Conservation (phyloP, 2,113 vertebrate genomes). For the Cephalopterus ornatus region DNA sequence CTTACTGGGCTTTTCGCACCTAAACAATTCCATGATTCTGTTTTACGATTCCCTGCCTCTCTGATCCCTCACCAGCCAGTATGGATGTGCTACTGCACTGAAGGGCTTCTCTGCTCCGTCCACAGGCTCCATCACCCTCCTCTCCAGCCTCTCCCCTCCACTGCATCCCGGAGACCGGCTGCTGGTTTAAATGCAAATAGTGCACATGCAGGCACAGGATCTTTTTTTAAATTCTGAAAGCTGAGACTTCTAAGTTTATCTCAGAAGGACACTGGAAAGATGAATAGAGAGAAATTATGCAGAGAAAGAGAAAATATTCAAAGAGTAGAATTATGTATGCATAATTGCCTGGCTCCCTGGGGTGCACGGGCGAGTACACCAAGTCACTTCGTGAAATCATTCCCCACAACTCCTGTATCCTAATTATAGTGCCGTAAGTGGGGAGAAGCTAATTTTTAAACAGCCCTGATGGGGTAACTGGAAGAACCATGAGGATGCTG, state of each 20-base stretch:
- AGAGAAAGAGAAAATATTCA: conserved; percentile 70
- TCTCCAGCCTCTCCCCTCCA: background rate
- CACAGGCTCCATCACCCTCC: background rate
- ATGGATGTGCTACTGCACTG: background rate
- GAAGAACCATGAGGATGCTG: background rate
- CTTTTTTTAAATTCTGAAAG: conserved; percentile 61
- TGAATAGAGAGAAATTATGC: conserved; percentile 69
- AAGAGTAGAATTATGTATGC: conserved; percentile 70
- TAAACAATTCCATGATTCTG: background rate
- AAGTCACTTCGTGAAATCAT: conserved; percentile 71
- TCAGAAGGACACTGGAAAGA: conserved; percentile 69
- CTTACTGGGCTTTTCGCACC: background rate
- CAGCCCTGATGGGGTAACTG: conserved; percentile 55
- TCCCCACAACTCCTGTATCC: conserved; percentile 64
- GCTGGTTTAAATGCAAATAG: conserved; percentile 49
- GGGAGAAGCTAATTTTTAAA: conserved; percentile 65
- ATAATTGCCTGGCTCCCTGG: conserved; percentile 68
- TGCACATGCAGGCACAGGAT: conserved; percentile 27
- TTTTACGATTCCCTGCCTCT: background rate
- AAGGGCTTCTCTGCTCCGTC: background rate
- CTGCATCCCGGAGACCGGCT: background rate
- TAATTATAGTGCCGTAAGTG: conserved; percentile 63
- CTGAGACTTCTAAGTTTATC: conserved; percentile 68
- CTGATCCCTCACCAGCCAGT: background rate
- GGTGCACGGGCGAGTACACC: conserved; percentile 66